A percentile compares a stretch with the other conserved stretches of the same genome.
These are phyloP conservation scores for Pampus argenteus DNA, from an alignment of 2,797 vertebrate species.

Conservation along the genomic window DNA sequence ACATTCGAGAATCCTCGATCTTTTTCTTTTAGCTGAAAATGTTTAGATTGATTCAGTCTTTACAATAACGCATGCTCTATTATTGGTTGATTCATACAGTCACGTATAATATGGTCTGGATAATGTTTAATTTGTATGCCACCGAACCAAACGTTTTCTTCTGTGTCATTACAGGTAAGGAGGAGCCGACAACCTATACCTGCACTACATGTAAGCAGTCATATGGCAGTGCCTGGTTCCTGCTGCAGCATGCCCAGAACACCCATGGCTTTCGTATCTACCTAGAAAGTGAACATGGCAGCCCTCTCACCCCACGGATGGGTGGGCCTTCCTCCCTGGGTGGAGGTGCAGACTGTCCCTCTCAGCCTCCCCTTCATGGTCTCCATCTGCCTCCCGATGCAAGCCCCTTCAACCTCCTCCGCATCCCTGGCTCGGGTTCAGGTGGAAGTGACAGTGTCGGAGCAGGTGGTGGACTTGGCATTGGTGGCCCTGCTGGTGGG, in stretches of 20 bases:
- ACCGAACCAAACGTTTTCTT: slow-evolving; percentile 51
- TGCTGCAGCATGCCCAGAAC: slow-evolving; percentile 99
- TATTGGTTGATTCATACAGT: not conserved
- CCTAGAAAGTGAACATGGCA: slow-evolving; percentile 99
- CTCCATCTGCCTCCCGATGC: slow-evolving; percentile 98
- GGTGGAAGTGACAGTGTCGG: slow-evolving; percentile 91
- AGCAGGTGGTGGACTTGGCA: slow-evolving; percentile 78
- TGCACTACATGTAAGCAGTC: slow-evolving; percentile 99
- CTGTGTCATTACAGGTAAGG: slow-evolving; percentile 92
- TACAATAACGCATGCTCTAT: not conserved
- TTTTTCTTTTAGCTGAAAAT: not conserved
- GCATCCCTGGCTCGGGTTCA: slow-evolving; percentile 96
- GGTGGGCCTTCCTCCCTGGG: slow-evolving; percentile 92
- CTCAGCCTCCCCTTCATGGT: slow-evolving; percentile 97
- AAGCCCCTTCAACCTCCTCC: slow-evolving; percentile 99
- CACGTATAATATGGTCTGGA: not conserved
- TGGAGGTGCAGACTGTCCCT: slow-evolving; percentile 94
- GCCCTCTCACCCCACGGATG: slow-evolving; percentile 97
- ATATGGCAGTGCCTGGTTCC: slow-evolving; percentile 99
- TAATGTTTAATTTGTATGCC: not conserved
- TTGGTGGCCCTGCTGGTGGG: slow-evolving; percentile 86
- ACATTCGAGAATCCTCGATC: not conserved
- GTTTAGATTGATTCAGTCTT: not conserved
- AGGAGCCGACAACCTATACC: slow-evolving; percentile 99
- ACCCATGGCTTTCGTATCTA: slow-evolving; percentile 99